A percentile compares a stretch with the other conserved stretches of the same genome.
These are phyloP conservation scores for Calameuta filiformis DNA, from an alignment of 2,888 invertebrate genomes.

Conservation along the genomic window DNA sequence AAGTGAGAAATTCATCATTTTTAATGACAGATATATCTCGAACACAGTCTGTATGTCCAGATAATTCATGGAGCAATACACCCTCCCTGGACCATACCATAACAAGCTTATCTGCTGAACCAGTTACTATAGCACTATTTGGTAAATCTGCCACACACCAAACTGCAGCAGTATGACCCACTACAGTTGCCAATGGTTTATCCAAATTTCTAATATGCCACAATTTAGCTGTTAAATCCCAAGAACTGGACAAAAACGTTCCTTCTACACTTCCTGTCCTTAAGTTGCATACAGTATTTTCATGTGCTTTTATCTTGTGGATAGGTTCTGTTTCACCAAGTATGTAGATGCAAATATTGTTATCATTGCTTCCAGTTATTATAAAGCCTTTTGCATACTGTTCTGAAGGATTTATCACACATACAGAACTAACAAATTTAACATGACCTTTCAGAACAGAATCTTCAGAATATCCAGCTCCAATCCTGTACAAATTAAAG, in stretches of 20 bases:
- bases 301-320: slow-evolving; percentile 80
- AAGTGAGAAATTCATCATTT: slow-evolving; percentile 84
- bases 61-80: slow-evolving; percentile 50
- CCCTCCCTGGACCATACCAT: slow-evolving; percentile 84
- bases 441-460: slow-evolving; percentile 82
- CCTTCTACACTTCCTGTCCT: slow-evolving; percentile 64
- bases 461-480: slow-evolving; percentile 74
- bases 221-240: slow-evolving; percentile 90
- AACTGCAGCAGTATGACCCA: slow-evolving; percentile 85
- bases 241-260: slow-evolving; percentile 85
- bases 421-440: slow-evolving; percentile 87
- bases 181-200: slow-evolving; percentile 69
- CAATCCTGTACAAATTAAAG: slow-evolving; percentile 65
- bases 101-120: slow-evolving; percentile 92
- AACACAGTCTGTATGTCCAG: slow-evolving; percentile 94
- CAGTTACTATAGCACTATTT: slow-evolving; percentile 78
- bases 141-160: slow-evolving; percentile 79
- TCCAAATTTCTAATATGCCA: slow-evolving; percentile 75
- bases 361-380: slow-evolving; percentile 91
- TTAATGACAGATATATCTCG: slow-evolving; percentile 80
- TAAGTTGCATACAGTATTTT: slow-evolving; percentile 76
- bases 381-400: slow-evolving; percentile 82
- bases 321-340: slow-evolving; percentile 77
- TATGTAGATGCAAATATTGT: slow-evolving; percentile 82
- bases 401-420: slow-evolving; percentile 78